A percentile compares a stretch with the other conserved stretches of the same genome.
These are phyloP conservation scores for Eudyptes chrysolophus DNA, from an alignment of 2,113 vertebrate species.

Conservation along the genomic window DNA sequence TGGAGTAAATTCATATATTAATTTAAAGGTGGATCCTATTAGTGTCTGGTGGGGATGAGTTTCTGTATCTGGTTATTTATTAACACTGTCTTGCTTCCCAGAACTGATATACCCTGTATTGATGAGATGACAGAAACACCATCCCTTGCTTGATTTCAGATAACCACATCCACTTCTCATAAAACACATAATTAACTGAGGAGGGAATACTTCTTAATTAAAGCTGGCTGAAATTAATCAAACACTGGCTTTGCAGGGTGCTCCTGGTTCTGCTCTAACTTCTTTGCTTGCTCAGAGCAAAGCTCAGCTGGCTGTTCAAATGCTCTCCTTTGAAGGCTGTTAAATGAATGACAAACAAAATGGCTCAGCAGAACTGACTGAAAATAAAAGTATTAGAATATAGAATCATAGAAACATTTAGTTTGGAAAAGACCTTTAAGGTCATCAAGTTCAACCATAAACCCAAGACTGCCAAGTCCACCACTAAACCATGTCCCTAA, in stretches of 20 bases:
- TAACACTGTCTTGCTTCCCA: not conserved
- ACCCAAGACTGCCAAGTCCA: not conserved
- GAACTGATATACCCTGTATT: not conserved
- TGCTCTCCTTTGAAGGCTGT: not conserved
- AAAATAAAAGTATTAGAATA: not conserved
- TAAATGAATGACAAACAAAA: not conserved
- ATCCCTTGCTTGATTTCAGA: not conserved
- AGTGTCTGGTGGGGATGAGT: not conserved
- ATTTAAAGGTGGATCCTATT: not conserved
- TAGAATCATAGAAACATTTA: not conserved
- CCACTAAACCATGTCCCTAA: not conserved
- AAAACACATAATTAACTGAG: constrained; percentile 12
- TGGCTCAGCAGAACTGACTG: not conserved
- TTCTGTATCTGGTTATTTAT: not conserved
- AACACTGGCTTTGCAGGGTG: not conserved
- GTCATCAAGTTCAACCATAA: not conserved
- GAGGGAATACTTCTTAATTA: constrained; percentile 9
- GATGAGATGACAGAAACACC: not conserved
- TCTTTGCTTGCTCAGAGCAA: not conserved
- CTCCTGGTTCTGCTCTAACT: not conserved
- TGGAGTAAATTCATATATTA: not conserved
- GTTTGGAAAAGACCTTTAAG: not conserved
- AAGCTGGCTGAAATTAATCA: constrained; percentile 2
- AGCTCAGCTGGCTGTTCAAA: not conserved
- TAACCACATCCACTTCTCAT: not conserved